phyloP scores from a whole-genome alignment of 2,113 vertebrate species.

The Bungarus multicinctus region DNA sequence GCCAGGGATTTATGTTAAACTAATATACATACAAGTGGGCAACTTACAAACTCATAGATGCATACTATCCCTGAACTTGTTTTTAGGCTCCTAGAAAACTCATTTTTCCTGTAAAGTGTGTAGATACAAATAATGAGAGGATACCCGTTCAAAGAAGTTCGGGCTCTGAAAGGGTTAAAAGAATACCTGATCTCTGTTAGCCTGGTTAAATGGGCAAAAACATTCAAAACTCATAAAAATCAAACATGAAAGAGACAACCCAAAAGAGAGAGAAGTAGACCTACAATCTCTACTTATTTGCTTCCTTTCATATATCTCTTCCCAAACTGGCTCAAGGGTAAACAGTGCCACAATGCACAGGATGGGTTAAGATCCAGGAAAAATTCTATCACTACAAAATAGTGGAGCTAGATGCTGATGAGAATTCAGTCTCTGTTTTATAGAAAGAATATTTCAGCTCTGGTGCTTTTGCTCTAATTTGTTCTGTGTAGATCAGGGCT shows the following conservation, averaged over 20 bases:
- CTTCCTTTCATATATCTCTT: not conserved
- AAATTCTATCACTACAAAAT: not conserved
- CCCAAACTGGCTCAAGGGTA: not conserved
- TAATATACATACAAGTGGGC: slow-evolving; percentile 44
- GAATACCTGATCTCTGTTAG: not conserved
- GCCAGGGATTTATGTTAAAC: slow-evolving; percentile 30
- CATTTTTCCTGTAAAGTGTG: not conserved
- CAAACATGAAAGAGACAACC: not conserved
- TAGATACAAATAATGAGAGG: not conserved
- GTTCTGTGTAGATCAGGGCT: not conserved
- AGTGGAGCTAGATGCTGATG: not conserved
- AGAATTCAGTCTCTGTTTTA: not conserved
- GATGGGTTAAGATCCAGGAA: not conserved
- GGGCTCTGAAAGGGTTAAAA: not conserved
- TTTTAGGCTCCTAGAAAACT: not conserved
- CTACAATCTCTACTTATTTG: not conserved
- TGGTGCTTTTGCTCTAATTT: not conserved
- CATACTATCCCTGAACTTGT: not conserved
- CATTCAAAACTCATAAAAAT: not conserved
- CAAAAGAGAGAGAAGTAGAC: not conserved
- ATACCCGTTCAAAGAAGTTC: not conserved
- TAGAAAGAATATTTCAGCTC: not conserved
- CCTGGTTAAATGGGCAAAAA: not conserved
- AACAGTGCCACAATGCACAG: not conserved
- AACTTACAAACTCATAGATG: not conserved